Percentiles rank a stretch among this genome's conserved stretches.
phyloP scores from a whole-genome alignment of 2,113 vertebrate genomes.

The Litocranius walleri region DNA sequence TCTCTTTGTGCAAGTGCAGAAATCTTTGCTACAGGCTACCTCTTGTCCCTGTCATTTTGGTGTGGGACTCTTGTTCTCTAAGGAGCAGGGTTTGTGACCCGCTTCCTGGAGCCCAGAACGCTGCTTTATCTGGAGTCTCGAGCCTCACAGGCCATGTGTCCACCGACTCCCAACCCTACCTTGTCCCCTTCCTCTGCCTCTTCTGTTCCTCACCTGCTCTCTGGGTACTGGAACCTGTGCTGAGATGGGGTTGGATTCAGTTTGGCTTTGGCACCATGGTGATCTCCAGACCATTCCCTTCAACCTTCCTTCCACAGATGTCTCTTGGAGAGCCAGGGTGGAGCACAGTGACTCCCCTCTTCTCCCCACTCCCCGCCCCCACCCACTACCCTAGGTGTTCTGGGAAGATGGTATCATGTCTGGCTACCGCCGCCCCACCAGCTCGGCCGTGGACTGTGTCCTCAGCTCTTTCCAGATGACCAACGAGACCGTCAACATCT shows the following conservation, averaged over 20 bases:
- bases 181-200: not conserved
- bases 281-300: not conserved
- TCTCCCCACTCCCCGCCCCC: not conserved
- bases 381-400: conserved; percentile 82
- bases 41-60: not conserved
- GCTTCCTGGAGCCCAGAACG: not conserved
- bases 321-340: not conserved
- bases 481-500: conserved; percentile 92
- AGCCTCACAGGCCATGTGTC: not conserved
- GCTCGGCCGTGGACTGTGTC: conserved; percentile 88
- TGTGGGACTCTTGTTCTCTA: not conserved
- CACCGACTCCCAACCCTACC: not conserved
- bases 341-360: not conserved
- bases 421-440: conserved; percentile 86
- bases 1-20: not conserved
- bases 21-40: not conserved
- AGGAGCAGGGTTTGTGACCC: not conserved
- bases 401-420: conserved; percentile 89
- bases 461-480: conserved; percentile 92
- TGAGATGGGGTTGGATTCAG: not conserved
- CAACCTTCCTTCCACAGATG: not conserved
- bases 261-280: not conserved
- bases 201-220: not conserved
- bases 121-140: not conserved
- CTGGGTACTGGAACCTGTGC: not conserved